Base-by-base conservation (phyloP, 2,888 invertebrate genomes). In the Teinopalpus imperialis region DNA sequence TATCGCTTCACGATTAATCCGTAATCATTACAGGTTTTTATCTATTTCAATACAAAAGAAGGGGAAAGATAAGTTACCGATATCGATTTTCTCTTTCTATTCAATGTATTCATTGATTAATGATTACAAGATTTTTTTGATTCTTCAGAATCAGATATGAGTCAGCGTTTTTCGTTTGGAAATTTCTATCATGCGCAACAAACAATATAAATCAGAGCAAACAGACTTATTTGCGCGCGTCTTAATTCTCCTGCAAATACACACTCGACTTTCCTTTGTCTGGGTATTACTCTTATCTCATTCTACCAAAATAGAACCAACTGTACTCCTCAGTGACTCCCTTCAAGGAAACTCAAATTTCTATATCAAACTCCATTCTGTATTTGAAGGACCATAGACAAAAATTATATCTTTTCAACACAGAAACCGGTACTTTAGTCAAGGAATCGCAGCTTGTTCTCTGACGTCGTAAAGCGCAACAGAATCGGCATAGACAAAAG, bases 371-470 rank as follows among this genome's bases (percentile, higher is more conserved):
- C 44, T 43, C 35, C 48, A 49, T 44, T 76, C 73, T 81, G 56
- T 83, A 88, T 54, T 87, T 88, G 54, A 87, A 87, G 14, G 83
- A 80, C 69, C 77, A 79, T 18, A 88, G 74, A 62, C 88, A 87
- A 63, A 74, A 88, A 60, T 79, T 87, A 64, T 88, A 88, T 60
- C 81, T 57, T 66, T 87, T 86, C 18, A 88, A 57, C 1, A 87
- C 88, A 24, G 71, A 61, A 0, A 77, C 77, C 0, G 82, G 70
- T 0, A 88, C 88, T 66, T 81, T 85, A 18, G 68, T 79, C 3
- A 82, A 54, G 0, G 87, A 80, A 14, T 82, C 85, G 37, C 82
- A 77, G 3, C 71, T 71, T 0, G 76, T 87, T 26, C 74, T 67
- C 2, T 75, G 73, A 32, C 81, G 68, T 18, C 87, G 54, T 1